Evolutionary conservation across 2,888 invertebrate species (phyloP), one percentile per base, ranked within the genome.

Genomic region (Scaptomyza polygonia): DNA sequence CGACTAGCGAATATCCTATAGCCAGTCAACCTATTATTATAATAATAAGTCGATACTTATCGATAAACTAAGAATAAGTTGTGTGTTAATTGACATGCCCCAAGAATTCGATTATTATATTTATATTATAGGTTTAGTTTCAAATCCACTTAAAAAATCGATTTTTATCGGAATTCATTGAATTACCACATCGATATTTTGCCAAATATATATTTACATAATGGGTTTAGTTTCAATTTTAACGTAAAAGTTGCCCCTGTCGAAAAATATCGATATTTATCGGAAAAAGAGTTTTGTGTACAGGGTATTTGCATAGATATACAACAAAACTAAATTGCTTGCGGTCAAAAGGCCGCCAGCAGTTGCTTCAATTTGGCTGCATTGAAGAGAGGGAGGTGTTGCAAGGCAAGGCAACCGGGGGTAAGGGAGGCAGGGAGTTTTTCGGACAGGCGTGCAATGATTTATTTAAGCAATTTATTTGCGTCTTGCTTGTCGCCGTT

Each of bases 401-500:
- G 3, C 1, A 30, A 4, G n/a, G 16, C n/a, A 12, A 3, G 18
- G 12, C n/a, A n/a, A n/a, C n/a, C n/a, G 16, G 25, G 2, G 11
- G 6, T 0, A 8, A 5, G 42, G 12, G 18, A 32, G 7, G 29
- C 18, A 21, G 32, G 16, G 34, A 14, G 14, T 32, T 51, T 54
- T 61, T 67, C n/a, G n/a, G 77, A 71, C 76, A 77, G 77, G 61
- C 72, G 67, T 76, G 71, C 78, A 89, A 79, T 87, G 88, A 89
- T 87, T 87, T 89, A 87, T 88, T 86, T 79, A 78, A 83, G 88
- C 82, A 87, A 85, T 79, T 79, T 82, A 82, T 88, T 88, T 88
- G 83, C 83, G 61, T 79, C 71, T 79, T 75, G 84, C 67, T 53
- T 64, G 65, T 53, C 63, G 71, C 53, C 36, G 36, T 73, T 59